Evolutionary conservation across 2,797 vertebrate genomes (phyloP), one percentile per base, ranked within the genome.

Genomic region (Danio aesculapii): DNA sequence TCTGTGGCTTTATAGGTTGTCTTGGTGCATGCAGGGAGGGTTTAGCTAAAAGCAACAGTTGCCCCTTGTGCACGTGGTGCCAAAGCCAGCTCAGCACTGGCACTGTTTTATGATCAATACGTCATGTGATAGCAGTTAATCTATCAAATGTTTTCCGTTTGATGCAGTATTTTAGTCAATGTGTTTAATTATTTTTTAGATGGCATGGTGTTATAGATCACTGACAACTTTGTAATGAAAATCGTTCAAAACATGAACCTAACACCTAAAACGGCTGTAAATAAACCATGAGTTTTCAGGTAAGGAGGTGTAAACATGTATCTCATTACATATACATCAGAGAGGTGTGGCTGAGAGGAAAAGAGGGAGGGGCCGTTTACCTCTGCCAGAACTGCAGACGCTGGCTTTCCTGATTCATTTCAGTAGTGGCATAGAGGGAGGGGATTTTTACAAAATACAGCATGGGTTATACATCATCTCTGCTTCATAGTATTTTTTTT

Each of bases 261-360:
- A 52, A 67, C 52, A 81, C 47, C 50, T 55, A 67, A 81, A 78
- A 67, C 69, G 46, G 10, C 21, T 5, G 30, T 55, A 66, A 72
- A 87, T 86, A 70, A 82, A 81, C 79, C 70, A 85, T 86, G 16
- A 55, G 83, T 73, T 69, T 55, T 62, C 55, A 47, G 14, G 69
- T 83, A 75, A n/a, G 13, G 55, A 50, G n/a, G 43, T 49, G 41
- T 59, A 43, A 50, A 75, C 53, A 46, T 69, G 67, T 75, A 82
- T 85, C 85, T 67, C 58, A 79, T 86, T 75, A 81, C 84, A 84
- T 66, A 73, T 80, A 71, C 76, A 84, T 63, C 78, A 77, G 58
- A 30, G 74, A 41, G 85, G 86, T 82, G 86, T 84, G 86, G 84
- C 83, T 77, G 55, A 50, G 16, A 13, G 53, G 49, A 14, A 71